Conservation (phyloP, 2,113 vertebrate genomes). For the Noctilio leporinus region DNA sequence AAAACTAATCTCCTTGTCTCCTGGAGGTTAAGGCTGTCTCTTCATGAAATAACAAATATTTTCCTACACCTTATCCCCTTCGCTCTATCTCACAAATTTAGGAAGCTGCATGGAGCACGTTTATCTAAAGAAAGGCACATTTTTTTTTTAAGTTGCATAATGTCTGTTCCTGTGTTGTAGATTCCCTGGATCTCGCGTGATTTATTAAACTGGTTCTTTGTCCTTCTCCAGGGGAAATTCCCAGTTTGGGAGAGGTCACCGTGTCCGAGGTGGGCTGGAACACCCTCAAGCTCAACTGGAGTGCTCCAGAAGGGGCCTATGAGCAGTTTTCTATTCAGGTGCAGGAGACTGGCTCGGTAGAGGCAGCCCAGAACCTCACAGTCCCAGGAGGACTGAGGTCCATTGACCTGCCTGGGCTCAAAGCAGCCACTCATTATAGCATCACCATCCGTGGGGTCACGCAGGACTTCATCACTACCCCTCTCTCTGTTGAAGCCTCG, state of each 20-base stretch:
- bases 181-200: not conserved
- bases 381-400: constrained; percentile 79
- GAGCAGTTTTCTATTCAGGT: constrained; percentile 91
- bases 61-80: not conserved
- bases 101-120: not conserved
- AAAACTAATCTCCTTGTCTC: not conserved
- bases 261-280: constrained; percentile 88
- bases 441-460: constrained; percentile 83
- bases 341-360: constrained; percentile 77
- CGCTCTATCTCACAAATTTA: not conserved
- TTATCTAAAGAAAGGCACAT: not conserved
- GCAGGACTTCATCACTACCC: constrained; percentile 80
- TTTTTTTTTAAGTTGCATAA: not conserved
- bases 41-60: not conserved
- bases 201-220: constrained; percentile 71
- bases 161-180: not conserved
- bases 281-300: constrained; percentile 92
- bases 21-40: not conserved
- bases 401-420: constrained; percentile 82
- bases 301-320: constrained; percentile 80
- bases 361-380: constrained; percentile 80
- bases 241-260: constrained; percentile 82
- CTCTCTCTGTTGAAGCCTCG: constrained; percentile 83
- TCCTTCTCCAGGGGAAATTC: constrained; percentile 88
- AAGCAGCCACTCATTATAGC: constrained; percentile 84